A percentile compares a stretch with the other conserved stretches of the same genome.
phyloP scores from a whole-genome alignment of 2,113 vertebrate species.

The Hippocampus zosterae region DNA sequence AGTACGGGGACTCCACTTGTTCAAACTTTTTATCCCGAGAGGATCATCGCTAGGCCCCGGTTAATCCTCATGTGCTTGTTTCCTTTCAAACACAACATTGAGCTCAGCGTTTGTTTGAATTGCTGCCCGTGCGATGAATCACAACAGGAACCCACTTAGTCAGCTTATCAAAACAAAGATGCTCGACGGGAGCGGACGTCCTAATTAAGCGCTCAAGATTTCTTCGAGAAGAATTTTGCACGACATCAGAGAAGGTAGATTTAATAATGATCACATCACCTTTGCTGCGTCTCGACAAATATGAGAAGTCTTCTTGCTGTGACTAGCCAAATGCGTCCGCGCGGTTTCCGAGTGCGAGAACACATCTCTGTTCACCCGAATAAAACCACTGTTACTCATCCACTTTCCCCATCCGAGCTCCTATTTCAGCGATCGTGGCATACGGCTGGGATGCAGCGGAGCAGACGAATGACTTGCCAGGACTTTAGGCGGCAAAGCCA shows the following conservation, averaged over 20 bases:
- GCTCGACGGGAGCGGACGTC: not conserved
- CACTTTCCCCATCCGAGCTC: conserved; percentile 38
- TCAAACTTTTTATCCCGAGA: conserved; percentile 2
- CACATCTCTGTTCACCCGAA: conserved; percentile 49
- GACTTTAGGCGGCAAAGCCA: conserved; percentile 28
- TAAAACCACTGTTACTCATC: conserved; percentile 51
- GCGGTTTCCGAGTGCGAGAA: conserved; percentile 44
- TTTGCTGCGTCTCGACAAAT: conserved; percentile 40
- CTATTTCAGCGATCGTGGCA: conserved; percentile 28
- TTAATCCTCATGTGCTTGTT: conserved; percentile 32
- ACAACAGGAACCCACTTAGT: conserved; percentile 33
- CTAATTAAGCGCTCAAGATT: conserved; percentile 17
- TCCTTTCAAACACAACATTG: conserved; percentile 23
- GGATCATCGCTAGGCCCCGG: conserved; percentile 41
- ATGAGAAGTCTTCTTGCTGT: conserved; percentile 28
- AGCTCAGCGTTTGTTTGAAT: conserved; percentile 36
- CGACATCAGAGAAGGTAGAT: conserved; percentile 23
- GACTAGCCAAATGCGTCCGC: conserved; percentile 46
- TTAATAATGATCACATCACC: conserved; percentile 12
- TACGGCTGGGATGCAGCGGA: conserved; percentile 33
- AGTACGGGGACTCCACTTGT: not conserved
- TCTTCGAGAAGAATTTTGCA: conserved; percentile 17
- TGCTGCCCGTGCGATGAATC: conserved; percentile 35
- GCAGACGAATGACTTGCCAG: conserved; percentile 18
- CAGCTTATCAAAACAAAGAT: conserved; percentile 22